Evolutionary conservation across 1,140 invertebrate genomes (phyloP).

Genomic region (Campodea augens): DNA sequence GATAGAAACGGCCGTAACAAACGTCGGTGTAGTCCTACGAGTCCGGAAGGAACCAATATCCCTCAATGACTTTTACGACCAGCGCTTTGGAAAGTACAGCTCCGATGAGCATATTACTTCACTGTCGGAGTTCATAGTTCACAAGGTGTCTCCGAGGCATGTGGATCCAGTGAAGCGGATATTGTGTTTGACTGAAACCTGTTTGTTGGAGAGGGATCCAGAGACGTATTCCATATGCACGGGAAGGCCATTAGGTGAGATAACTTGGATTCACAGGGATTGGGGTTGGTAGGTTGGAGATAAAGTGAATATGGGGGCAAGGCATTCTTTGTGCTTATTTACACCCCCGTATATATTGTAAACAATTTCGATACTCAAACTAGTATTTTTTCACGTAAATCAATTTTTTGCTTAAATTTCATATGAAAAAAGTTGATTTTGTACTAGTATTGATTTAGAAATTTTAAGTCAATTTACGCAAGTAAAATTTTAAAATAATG

Average conservation of each 20-base stretch:
- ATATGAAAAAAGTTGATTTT: no score
- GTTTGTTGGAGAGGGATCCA: conserved; percentile 87
- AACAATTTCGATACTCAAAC: no score
- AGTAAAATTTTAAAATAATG: no score
- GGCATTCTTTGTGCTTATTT: no score
- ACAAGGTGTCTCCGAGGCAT: conserved; percentile 62
- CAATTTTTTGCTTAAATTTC: no score
- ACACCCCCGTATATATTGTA: no score
- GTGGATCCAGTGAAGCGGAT: conserved; percentile 60
- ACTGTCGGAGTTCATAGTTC: conserved; percentile 75
- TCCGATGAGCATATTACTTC: conserved; percentile 74
- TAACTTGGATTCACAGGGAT: no score
- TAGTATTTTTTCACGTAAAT: no score
- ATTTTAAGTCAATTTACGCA: no score
- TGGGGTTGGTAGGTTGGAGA: no score
- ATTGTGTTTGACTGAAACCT: conserved; percentile 88
- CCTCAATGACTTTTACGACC: conserved; percentile 60
- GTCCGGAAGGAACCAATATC: conserved; percentile 62
- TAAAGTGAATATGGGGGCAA: no score
- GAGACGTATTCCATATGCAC: conserved; percentile 85
- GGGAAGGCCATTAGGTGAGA: conserved; percentile 61
- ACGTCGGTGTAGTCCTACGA: conserved; percentile 65
- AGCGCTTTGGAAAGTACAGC: conserved; percentile 82
- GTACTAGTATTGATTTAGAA: no score
- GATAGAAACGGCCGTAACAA: conserved; percentile 52